Percentiles rank a stretch among this genome's conserved stretches.
phyloP scores from a whole-genome alignment of 1,140 invertebrate genomes.

The Zeugodacus cucurbitae region DNA sequence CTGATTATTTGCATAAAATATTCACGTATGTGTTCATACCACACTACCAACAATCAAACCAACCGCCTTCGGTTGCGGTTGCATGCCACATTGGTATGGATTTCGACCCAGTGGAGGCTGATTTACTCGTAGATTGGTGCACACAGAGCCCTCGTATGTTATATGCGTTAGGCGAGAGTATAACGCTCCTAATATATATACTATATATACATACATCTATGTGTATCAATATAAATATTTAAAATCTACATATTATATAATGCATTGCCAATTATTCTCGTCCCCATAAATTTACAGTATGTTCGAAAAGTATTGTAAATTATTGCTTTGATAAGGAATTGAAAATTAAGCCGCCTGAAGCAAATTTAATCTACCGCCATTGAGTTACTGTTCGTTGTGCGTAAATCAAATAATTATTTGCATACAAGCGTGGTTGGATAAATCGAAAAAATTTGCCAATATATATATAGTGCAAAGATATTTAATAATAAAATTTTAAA shows the following conservation, averaged over 20 bases:
- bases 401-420: no score
- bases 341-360: background rate
- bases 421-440: no score
- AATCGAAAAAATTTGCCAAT: no score
- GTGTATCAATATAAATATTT: no score
- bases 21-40: background rate
- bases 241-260: no score
- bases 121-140: background rate
- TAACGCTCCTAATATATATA: no score
- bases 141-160: background rate
- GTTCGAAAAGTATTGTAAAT: background rate
- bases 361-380: background rate
- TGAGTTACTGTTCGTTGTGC: no score
- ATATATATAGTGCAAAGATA: no score
- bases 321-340: background rate
- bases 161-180: no score
- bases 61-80: background rate
- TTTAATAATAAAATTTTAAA: no score
- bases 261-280: no score
- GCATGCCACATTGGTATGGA: background rate
- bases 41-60: background rate
- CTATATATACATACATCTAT: no score
- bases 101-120: background rate
- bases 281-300: background rate
- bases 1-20: background rate